These are phyloP conservation scores for Hafferia zeledoni DNA, from an alignment of 2,797 vertebrate genomes.

Conservation along the genomic window DNA sequence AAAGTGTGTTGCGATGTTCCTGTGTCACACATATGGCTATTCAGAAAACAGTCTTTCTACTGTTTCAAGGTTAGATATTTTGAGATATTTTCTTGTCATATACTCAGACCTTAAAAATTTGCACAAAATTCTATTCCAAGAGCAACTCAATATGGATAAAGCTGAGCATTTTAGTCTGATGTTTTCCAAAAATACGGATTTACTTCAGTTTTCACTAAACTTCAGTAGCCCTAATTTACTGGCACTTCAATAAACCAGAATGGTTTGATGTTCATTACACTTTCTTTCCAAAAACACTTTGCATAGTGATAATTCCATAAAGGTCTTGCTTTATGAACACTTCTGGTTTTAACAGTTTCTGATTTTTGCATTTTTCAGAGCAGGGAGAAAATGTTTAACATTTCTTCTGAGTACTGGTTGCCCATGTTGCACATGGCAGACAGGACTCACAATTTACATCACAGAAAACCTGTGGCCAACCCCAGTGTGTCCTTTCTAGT, in stretches of 20 bases:
- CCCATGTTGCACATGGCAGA: fast-evolving
- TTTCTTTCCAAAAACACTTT: background rate
- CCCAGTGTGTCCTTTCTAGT: background rate
- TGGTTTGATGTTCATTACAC: background rate
- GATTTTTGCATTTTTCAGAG: background rate
- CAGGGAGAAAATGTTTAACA: background rate
- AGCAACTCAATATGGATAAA: background rate
- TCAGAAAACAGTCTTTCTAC: background rate
- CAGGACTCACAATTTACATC: background rate
- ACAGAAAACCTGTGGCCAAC: background rate
- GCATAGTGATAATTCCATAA: background rate
- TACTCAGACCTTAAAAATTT: background rate
- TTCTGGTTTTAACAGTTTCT: background rate
- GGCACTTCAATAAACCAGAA: background rate
- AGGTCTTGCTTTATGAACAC: background rate
- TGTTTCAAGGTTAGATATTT: background rate
- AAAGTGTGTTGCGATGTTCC: background rate
- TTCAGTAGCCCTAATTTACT: background rate
- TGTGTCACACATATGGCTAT: background rate
- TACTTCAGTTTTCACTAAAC: background rate
- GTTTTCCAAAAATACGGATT: background rate
- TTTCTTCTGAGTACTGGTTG: background rate
- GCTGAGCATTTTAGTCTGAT: background rate
- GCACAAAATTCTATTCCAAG: background rate
- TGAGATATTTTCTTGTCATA: background rate